Evolutionary conservation across 2,888 invertebrate genomes (phyloP).

Genomic region (Conomelus anceps): DNA sequence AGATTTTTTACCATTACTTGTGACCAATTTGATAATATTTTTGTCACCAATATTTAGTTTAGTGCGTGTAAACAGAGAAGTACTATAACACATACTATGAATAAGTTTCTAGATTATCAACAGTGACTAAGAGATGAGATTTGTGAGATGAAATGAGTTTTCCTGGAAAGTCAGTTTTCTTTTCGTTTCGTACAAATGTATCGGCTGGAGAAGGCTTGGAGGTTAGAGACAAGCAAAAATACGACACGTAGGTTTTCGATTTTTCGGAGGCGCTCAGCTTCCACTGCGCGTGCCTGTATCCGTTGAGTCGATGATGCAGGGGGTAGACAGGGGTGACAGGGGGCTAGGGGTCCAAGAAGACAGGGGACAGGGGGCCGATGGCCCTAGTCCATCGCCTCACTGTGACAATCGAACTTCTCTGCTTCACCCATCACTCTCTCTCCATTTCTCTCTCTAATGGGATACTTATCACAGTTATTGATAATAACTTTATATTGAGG

Average conservation of each 20-base stretch:
- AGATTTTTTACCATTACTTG: no score
- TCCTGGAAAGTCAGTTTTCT: background rate
- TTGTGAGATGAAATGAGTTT: background rate
- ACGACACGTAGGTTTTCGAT: background rate
- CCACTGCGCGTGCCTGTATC: background rate
- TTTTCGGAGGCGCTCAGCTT: background rate
- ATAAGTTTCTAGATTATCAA: background rate
- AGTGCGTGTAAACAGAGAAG: no score
- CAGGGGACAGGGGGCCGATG: no score
- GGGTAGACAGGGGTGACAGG: background rate
- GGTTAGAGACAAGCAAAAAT: background rate
- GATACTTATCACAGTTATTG: no score
- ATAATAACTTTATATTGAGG: no score
- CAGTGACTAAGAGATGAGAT: background rate
- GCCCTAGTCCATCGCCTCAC: background rate
- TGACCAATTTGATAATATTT: no score
- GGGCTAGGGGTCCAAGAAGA: no score
- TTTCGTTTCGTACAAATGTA: background rate
- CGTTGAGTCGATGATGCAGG: background rate
- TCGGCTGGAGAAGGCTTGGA: background rate
- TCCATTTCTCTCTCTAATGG: no score
- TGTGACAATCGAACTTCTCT: no score
- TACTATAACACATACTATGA: background rate
- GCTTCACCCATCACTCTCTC: no score
- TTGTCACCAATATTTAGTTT: no score